Base-by-base conservation (phyloP, 2,797 vertebrate genomes). In the Harpagifer antarcticus region DNA sequence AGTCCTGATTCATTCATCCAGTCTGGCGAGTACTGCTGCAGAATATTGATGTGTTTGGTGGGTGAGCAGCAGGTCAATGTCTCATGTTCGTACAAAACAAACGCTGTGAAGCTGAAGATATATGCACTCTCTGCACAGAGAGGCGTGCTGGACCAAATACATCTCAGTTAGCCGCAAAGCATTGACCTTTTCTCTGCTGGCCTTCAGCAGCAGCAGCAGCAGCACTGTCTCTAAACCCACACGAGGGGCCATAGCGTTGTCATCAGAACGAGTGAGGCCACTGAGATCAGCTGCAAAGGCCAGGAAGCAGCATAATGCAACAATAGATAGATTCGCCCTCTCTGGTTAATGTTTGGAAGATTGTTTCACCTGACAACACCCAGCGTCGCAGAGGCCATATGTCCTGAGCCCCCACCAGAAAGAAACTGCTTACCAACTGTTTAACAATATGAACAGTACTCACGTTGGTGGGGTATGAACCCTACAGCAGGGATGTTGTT, bases 161-260 rank as follows among this genome's bases (percentile, higher is more conserved):
- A 66, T 64, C 66, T 79, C 56, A 49, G 48, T 2, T 7, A 55
- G 69, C 63, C 37, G 76, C 60, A 45, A 72, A n/a, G 63, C 43
- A 5, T 23, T 73, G 72, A 58, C 74, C 79, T 75, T 81, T 76
- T 67, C 60, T 48, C 76, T 62, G 48, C 37, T 50, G 19, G 20
- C 71, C 40, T 69, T 40, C 3, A 37, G 67, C 81, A 48, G 27
- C 81, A 48, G 27, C 68, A 74, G 55, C 74, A 75, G 81, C 44
- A 48, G 9, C 1, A 3, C 14, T 9, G 45, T 61, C 60, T 61
- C 42, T 74, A 19, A 44, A 19, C 27, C 19, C 49, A 70, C 5
- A 3, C 65, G 74, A 73, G 10, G 4, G 44, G 48, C 23, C 62
- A 57, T 44, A 57, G 79, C 45, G 17, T 33, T 16, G 57, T 68